phyloP scores from a whole-genome alignment of 2,113 vertebrate genomes.

The Labeo catla region DNA sequence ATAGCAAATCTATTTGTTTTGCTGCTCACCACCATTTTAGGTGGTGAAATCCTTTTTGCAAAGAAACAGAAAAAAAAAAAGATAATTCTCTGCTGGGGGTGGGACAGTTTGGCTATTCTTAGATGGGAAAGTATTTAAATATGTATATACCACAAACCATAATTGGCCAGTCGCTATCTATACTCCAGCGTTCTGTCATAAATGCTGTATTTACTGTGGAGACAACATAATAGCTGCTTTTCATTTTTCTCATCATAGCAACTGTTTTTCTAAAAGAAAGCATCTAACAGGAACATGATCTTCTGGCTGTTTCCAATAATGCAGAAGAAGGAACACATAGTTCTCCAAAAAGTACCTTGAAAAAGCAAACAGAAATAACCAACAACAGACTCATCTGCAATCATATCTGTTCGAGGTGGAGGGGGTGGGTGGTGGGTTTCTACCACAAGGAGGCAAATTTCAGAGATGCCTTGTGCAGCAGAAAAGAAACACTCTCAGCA shows the following conservation, averaged over 20 bases:
- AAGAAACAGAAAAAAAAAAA: neutral
- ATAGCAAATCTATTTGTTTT: neutral
- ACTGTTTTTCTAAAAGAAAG: neutral
- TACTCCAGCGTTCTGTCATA: neutral
- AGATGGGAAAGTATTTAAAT: slow-evolving; percentile 35
- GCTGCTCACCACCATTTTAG: slow-evolving; percentile 13
- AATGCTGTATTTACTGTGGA: neutral
- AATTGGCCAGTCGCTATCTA: slow-evolving; percentile 1
- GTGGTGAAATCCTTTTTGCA: neutral
- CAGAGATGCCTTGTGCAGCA: slow-evolving; percentile 60
- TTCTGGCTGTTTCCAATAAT: neutral
- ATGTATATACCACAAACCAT: slow-evolving; percentile 28
- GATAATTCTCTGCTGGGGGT: slow-evolving; percentile 10
- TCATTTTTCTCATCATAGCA: neutral
- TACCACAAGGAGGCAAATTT: slow-evolving; percentile 55
- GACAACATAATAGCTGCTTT: neutral
- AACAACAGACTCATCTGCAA: slow-evolving; percentile 41
- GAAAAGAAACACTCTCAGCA: slow-evolving; percentile 65
- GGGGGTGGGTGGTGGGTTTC: slow-evolving; percentile 26
- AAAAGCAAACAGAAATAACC: slow-evolving; percentile 44
- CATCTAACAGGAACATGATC: neutral
- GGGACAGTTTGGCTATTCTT: slow-evolving; percentile 30
- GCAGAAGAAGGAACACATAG: neutral
- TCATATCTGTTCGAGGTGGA: slow-evolving; percentile 46
- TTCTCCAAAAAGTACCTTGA: slow-evolving; percentile 35